Evolutionary conservation across 1,140 invertebrate species (phyloP).

Genomic region (Caenorhabditis remanei): DNA sequence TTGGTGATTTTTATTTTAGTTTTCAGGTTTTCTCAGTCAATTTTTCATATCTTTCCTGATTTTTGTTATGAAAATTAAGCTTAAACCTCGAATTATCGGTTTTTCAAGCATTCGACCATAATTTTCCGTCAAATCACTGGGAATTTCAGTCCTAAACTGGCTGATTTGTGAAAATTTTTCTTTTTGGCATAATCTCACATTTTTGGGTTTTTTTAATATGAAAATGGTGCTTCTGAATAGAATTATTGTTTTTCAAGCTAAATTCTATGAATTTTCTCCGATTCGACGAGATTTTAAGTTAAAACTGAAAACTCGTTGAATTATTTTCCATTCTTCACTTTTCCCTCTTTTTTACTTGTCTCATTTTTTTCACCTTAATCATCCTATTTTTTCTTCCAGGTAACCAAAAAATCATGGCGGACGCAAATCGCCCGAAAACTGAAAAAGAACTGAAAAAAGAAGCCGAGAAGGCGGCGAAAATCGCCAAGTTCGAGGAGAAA

Average conservation of each 20-base stretch:
- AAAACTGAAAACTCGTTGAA: too few relatives aligned
- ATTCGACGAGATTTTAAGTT: too few relatives aligned
- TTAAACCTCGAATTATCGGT: too few relatives aligned
- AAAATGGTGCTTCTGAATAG: not conserved
- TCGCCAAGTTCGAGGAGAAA: constrained; percentile 77
- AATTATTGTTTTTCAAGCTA: not conserved
- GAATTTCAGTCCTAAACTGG: not conserved
- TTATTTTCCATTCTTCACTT: not conserved
- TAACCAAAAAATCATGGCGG: constrained; percentile 23
- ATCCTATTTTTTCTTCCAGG: not conserved
- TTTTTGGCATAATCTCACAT: not conserved
- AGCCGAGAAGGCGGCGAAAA: constrained; percentile 72
- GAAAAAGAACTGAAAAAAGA: constrained; percentile 75
- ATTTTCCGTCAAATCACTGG: too few relatives aligned
- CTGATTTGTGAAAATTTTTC: not conserved
- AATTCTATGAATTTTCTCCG: too few relatives aligned
- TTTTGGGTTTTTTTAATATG: not conserved
- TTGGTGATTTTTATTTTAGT: not conserved
- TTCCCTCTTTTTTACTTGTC: not conserved
- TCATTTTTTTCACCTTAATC: not conserved
- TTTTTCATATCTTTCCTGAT: not conserved
- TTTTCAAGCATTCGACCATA: too few relatives aligned
- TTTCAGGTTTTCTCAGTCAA: too few relatives aligned
- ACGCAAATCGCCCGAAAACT: constrained; percentile 68
- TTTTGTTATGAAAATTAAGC: not conserved